phyloP scores from a whole-genome alignment of 2,797 vertebrate species.

The Forpus xanthops region DNA sequence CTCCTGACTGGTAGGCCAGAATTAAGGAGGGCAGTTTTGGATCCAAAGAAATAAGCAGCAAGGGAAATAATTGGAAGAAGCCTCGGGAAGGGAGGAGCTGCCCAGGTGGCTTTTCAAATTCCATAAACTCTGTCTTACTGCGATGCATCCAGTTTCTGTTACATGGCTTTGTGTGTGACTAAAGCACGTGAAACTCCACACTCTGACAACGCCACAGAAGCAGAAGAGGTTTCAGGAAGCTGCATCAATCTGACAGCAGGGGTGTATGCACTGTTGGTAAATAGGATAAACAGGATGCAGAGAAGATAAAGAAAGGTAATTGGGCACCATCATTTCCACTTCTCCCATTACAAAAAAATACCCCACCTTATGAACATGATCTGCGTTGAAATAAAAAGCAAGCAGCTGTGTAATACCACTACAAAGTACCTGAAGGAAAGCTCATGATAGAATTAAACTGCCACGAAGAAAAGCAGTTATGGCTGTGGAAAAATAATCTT shows the following conservation, averaged over 20 bases:
- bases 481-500: constrained; percentile 7
- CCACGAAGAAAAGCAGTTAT: neutral
- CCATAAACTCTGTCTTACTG: neutral
- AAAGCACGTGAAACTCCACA: neutral
- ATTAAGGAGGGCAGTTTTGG: neutral
- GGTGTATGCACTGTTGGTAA: neutral
- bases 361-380: neutral
- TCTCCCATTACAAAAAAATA: neutral
- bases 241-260: neutral
- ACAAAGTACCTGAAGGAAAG: neutral
- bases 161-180: neutral
- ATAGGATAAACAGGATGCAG: neutral
- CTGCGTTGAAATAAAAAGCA: neutral
- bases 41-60: neutral
- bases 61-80: neutral
- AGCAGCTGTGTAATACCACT: neutral
- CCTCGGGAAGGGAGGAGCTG: neutral
- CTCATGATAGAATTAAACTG: neutral
- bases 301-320: neutral
- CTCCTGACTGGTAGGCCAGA: neutral
- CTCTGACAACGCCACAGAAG: neutral
- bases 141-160: neutral
- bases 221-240: neutral
- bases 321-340: neutral
- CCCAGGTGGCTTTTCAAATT: neutral